Conservation (phyloP, 2,797 vertebrate species). For the Synanceia verrucosa region DNA sequence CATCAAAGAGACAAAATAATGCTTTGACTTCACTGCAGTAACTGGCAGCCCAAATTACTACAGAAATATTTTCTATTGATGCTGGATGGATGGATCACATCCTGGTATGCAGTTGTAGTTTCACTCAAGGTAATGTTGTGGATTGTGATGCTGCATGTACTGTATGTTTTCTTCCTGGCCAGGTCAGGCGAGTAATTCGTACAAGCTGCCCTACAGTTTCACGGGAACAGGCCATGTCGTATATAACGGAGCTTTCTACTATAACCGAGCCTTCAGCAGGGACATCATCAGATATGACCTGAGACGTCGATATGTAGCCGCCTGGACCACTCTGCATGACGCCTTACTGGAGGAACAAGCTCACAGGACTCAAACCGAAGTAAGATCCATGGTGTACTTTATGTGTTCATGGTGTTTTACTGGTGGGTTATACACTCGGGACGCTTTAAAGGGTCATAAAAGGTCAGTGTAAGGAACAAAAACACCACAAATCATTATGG, state of each 20-base stretch:
- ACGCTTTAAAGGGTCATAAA: conserved; percentile 10
- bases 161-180: conserved; percentile 19
- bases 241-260: conserved; percentile 91
- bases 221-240: conserved; percentile 93
- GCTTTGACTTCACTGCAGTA: no score
- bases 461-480: conserved; percentile 7
- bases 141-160: neutral
- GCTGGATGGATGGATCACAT: neutral
- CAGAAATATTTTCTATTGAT: neutral
- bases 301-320: conserved; percentile 88
- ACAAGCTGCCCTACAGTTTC: conserved; percentile 96
- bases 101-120: neutral
- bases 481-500: conserved; percentile 33
- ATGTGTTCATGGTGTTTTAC: neutral
- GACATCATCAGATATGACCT: conserved; percentile 94
- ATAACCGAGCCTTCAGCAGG: conserved; percentile 93
- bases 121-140: neutral
- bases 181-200: conserved; percentile 92
- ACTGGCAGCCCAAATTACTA: no score
- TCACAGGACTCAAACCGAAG: conserved; percentile 64
- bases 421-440: neutral
- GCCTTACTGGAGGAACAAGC: conserved; percentile 85
- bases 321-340: conserved; percentile 92
- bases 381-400: conserved; percentile 18
- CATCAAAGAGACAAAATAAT: no score